A percentile compares a stretch with the other conserved stretches of the same genome.
Conservation (phyloP, 2,888 invertebrate genomes). For the Limnephilus lunatus region DNA sequence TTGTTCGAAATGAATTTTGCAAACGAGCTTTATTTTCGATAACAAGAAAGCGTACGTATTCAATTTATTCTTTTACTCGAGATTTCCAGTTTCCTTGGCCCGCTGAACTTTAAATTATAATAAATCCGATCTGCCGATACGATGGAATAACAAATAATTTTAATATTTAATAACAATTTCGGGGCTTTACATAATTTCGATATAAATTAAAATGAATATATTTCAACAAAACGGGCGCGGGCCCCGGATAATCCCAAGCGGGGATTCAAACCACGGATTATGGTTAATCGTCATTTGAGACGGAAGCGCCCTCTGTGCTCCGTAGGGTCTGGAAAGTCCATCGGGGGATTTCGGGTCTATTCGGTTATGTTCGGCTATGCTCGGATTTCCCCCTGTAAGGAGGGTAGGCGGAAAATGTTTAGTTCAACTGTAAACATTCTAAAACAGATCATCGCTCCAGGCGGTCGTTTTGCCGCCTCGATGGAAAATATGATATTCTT, state of each 20-base stretch:
- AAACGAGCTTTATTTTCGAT: conserved; percentile 7
- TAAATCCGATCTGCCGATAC: conserved; percentile 40
- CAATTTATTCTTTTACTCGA: background rate
- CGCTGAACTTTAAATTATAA: conserved; percentile 17
- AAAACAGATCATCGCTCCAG: background rate
- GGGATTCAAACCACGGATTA: conserved; percentile 61
- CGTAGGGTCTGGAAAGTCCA: conserved; percentile 30
- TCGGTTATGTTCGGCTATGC: background rate
- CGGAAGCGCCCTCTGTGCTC: conserved; percentile 54
- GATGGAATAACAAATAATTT: conserved; percentile 46
- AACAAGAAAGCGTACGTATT: background rate
- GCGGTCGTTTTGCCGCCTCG: conserved; percentile 17
- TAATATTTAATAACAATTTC: conserved; percentile 55
- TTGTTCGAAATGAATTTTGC: background rate
- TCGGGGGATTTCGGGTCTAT: conserved; percentile 19
- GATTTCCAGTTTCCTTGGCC: background rate
- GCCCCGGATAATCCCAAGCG: conserved; percentile 56
- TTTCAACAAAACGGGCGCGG: conserved; percentile 51
- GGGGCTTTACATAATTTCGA: conserved; percentile 53
- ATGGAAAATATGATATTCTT: conserved; percentile 9
- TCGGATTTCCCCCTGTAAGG: background rate
- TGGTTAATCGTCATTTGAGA: conserved; percentile 63
- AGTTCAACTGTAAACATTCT: conserved; percentile 39
- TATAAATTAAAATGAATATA: conserved; percentile 58
- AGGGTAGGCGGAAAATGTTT: conserved; percentile 10